These are phyloP conservation scores for Chlamydotis undulata DNA, from an alignment of 2,113 vertebrate genomes.

Conservation along the genomic window DNA sequence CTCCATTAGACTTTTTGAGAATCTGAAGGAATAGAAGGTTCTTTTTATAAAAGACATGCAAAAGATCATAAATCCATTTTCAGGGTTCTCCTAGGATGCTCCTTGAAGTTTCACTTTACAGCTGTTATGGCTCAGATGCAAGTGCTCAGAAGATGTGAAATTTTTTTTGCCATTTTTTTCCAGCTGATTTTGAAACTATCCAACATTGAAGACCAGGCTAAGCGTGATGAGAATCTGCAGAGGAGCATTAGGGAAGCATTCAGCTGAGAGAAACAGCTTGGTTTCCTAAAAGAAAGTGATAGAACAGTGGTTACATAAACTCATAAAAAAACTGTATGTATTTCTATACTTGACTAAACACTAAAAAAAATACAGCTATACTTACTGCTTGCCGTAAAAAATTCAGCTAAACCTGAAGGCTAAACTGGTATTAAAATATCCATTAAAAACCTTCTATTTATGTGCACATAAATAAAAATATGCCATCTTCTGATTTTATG, in stretches of 20 bases:
- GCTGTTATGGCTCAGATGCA: slow-evolving; percentile 49
- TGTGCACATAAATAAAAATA: neutral
- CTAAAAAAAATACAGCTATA: neutral
- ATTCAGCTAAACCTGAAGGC: neutral
- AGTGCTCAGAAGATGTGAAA: slow-evolving; percentile 46
- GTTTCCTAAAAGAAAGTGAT: slow-evolving; percentile 53
- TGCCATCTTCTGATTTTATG: neutral
- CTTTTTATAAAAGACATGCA: neutral
- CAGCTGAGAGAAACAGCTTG: neutral
- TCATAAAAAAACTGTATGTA: neutral
- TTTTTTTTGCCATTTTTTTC: slow-evolving; percentile 14
- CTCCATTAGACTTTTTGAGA: neutral
- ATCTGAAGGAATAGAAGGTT: neutral
- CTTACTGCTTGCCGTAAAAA: neutral
- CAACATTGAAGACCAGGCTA: neutral
- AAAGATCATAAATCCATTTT: neutral
- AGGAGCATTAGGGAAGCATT: neutral
- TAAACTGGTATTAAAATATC: neutral
- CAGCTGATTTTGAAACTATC: slow-evolving; percentile 37
- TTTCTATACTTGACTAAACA: neutral
- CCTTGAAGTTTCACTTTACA: slow-evolving; percentile 27
- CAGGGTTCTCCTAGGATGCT: neutral
- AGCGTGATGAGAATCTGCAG: neutral
- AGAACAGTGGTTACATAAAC: neutral
- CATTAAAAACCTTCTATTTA: neutral